A percentile compares a stretch with the other conserved stretches of the same genome.
phyloP scores from a whole-genome alignment of 2,113 vertebrate species.

The Channa maculata region DNA sequence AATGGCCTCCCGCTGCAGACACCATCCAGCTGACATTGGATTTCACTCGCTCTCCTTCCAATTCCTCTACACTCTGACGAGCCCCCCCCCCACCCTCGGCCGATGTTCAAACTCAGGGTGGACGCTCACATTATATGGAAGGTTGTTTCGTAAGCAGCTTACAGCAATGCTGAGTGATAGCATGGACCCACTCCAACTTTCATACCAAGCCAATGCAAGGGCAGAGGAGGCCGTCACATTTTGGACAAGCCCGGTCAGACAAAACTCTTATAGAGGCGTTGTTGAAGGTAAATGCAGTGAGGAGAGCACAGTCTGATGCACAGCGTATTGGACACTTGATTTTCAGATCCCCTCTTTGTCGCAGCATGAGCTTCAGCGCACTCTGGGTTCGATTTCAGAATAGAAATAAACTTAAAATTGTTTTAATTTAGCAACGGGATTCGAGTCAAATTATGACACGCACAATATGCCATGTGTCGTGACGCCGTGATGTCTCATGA shows the following conservation, averaged over 20 bases:
- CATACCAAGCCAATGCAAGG: conserved; percentile 26
- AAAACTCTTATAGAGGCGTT: conserved; percentile 12
- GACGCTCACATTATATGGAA: conserved; percentile 28
- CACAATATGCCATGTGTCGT: too few species aligned
- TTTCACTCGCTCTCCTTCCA: conserved; percentile 23
- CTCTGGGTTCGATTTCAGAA: background rate
- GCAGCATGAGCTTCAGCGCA: background rate
- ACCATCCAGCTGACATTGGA: conserved; percentile 48
- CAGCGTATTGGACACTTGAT: background rate
- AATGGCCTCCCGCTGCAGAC: conserved; percentile 26
- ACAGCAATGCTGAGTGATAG: conserved; percentile 55
- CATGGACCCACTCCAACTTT: conserved; percentile 58
- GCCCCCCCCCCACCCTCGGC: background rate
- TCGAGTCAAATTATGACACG: background rate
- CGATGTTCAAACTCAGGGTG: too few species aligned
- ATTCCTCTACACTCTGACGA: background rate
- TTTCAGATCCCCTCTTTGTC: background rate
- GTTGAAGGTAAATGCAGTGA: conserved; percentile 29
- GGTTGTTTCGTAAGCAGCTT: conserved; percentile 57
- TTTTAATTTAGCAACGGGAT: background rate
- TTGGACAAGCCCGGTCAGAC: conserved; percentile 7
- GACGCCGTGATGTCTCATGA: too few species aligned
- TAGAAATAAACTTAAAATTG: background rate
- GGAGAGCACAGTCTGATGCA: background rate
- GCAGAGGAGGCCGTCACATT: conserved; percentile 1